These are phyloP conservation scores for Pocillopora grandis DNA, from an alignment of 92 coral and sea anemone genomes.

Conservation along the genomic window DNA sequence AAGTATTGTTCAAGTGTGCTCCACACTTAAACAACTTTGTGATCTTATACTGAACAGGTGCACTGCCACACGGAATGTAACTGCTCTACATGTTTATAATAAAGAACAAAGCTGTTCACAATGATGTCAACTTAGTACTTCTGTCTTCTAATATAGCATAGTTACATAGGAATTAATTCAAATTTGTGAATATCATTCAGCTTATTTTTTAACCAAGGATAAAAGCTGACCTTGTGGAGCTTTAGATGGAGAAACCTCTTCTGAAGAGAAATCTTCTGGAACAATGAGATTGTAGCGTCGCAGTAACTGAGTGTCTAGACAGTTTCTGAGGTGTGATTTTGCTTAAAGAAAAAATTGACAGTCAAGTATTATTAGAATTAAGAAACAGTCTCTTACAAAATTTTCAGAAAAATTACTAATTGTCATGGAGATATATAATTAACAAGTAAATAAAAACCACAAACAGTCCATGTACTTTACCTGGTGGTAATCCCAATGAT, in stretches of 20 bases:
- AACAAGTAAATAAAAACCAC: not conserved
- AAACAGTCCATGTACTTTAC: slow-evolving; percentile 21
- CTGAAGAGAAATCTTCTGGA: slow-evolving; percentile 87
- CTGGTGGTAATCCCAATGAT: slow-evolving; percentile 93
- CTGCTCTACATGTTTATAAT: too few species aligned
- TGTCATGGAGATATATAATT: not conserved
- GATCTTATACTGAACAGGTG: too few species aligned
- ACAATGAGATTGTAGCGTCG: slow-evolving; percentile 81
- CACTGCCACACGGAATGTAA: too few species aligned
- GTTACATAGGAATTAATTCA: too few species aligned
- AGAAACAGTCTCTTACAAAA: not conserved
- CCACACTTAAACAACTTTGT: too few species aligned
- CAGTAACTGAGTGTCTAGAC: slow-evolving; percentile 79
- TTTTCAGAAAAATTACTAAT: not conserved
- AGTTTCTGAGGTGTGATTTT: slow-evolving; percentile 80
- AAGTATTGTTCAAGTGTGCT: too few species aligned
- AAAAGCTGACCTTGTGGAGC: slow-evolving; percentile 77
- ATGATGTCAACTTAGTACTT: too few species aligned
- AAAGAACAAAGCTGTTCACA: too few species aligned
- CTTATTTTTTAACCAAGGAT: not conserved
- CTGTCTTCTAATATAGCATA: too few species aligned
- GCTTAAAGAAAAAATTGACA: slow-evolving; percentile 37
- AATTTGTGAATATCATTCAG: not conserved
- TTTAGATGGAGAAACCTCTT: slow-evolving; percentile 51
- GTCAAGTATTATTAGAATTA: too few species aligned